phyloP scores from a whole-genome alignment of 2,797 vertebrate species.

The Acanthurus leucopareius region DNA sequence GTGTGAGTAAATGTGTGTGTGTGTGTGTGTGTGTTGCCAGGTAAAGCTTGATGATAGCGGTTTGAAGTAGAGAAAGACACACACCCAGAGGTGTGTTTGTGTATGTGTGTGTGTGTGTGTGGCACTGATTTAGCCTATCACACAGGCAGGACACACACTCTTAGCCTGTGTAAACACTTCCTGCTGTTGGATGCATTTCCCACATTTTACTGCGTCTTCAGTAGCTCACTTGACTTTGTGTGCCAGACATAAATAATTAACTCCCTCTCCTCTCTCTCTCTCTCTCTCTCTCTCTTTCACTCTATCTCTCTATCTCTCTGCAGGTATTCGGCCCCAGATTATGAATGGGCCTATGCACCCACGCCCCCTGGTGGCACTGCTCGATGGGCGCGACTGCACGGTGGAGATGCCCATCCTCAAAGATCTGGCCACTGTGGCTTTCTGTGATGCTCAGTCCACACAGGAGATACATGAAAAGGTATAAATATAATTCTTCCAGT shows the following conservation, averaged over 20 bases:
- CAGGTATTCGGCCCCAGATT: conserved; percentile 97
- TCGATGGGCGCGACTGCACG: conserved; percentile 96
- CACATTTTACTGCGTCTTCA: conserved; percentile 46
- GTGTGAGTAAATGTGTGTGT: conserved; percentile 3
- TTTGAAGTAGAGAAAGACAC: conserved; percentile 51
- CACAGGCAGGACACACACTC: conserved; percentile 30
- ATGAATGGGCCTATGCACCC: conserved; percentile 98
- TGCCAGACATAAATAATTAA: conserved; percentile 71
- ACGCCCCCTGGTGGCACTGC: conserved; percentile 94
- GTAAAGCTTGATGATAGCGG: conserved; percentile 58
- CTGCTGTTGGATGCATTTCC: conserved; percentile 50
- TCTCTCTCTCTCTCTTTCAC: not conserved
- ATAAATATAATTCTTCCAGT: conserved; percentile 2
- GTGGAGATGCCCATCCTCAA: conserved; percentile 99
- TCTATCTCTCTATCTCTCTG: conserved; percentile 1
- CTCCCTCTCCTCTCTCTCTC: conserved; percentile 22
- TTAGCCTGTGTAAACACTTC: conserved; percentile 38
- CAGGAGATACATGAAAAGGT: conserved; percentile 99
- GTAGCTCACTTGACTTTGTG: conserved; percentile 53
- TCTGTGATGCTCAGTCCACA: conserved; percentile 97
- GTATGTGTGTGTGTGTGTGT: conserved; percentile 4
- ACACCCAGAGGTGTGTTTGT: conserved; percentile 27
- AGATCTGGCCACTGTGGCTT: conserved; percentile 96
- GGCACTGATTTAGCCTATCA: conserved; percentile 23
- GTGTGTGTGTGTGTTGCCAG: conserved; percentile 53